Evolutionary conservation across 64 coral and sea anemone genomes (phyloP).

Genomic region (Exaiptasia diaphana): DNA sequence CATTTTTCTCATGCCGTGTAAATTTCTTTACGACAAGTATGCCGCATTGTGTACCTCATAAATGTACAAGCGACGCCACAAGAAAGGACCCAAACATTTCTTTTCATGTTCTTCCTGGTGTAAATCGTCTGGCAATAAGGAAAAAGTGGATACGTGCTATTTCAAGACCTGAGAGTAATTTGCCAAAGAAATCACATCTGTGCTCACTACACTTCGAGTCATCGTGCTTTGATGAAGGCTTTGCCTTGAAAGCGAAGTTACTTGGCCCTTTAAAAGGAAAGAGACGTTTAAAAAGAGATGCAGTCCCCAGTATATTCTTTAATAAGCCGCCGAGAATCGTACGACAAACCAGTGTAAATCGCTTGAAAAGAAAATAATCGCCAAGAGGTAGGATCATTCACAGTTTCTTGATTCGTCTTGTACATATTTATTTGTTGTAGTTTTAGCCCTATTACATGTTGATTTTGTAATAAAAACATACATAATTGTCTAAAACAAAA

Average conservation of each 20-base stretch:
- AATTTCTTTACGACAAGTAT: too few species aligned
- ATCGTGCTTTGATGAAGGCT: conserved; percentile 12
- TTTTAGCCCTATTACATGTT: too few species aligned
- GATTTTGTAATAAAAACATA: too few species aligned
- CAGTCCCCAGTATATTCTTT: neutral
- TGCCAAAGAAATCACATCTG: neutral
- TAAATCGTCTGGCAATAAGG: neutral
- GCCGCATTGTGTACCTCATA: conserved; percentile 3
- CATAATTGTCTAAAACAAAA: too few species aligned
- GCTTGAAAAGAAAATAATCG: neutral
- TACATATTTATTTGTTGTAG: too few species aligned
- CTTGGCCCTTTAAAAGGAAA: neutral
- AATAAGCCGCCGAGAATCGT: neutral
- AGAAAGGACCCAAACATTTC: conserved; percentile 8
- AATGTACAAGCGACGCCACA: neutral
- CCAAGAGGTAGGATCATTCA: neutral
- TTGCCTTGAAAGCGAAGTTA: neutral
- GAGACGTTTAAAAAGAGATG: neutral
- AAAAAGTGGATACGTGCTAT: conserved; percentile 2
- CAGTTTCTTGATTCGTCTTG: too few species aligned
- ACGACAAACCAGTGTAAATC: neutral
- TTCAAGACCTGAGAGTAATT: neutral
- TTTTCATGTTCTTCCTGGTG: neutral
- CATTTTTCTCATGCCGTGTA: too few species aligned
- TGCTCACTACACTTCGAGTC: conserved; percentile 5